Base-by-base conservation (phyloP, 2,888 invertebrate genomes). In the Polyommatus iphigenia region DNA sequence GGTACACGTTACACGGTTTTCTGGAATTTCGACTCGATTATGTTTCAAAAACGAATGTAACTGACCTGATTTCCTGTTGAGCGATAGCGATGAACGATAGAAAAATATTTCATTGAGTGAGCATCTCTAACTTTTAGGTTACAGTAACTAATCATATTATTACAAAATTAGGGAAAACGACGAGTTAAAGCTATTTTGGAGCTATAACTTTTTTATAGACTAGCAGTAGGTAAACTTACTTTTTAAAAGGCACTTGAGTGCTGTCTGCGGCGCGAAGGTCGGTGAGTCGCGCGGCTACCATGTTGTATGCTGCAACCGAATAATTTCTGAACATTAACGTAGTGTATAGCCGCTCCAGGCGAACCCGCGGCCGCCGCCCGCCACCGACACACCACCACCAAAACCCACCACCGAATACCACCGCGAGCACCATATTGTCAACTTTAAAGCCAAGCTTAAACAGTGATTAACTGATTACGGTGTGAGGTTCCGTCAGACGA, bases 171-270 rank as follows among this genome's bases (percentile, higher is more conserved):
- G 20, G 24, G 10, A 62, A 24, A 13, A 50, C 15, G 50, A 13
- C 50, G 50, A 50, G 50, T 3, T 50, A 13, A 7, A 36, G 36
- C 15, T 13, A 13, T 50, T 50, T 50, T 50, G 10, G 50, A 32
- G 32, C 32, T 32, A 32, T 32, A 32, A 32, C 32, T 24, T 24
- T 1, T 24, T 1, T 24, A 24, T 54, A 62, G 29, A 72, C 81
- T 54, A 0, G 18, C 15, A 81, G 80, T 79, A 24, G 24, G 24
- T 24, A 78, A 79, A 97, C 98, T 98, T 95, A 98, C 98, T 98
- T 98, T 96, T 98, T 98, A 96, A 98, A 97, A 97, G 98, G 98
- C 97, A 98, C 97, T 96, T 98, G 97, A 96, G 98, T 98, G 96
- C 97, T 97, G 95, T 97, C 96, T 92, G 98, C 98, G 94, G 98